A percentile compares a stretch with the other conserved stretches of the same genome.
These are phyloP conservation scores for Colaptes auratus DNA, from an alignment of 2,113 vertebrate species.

Conservation along the genomic window DNA sequence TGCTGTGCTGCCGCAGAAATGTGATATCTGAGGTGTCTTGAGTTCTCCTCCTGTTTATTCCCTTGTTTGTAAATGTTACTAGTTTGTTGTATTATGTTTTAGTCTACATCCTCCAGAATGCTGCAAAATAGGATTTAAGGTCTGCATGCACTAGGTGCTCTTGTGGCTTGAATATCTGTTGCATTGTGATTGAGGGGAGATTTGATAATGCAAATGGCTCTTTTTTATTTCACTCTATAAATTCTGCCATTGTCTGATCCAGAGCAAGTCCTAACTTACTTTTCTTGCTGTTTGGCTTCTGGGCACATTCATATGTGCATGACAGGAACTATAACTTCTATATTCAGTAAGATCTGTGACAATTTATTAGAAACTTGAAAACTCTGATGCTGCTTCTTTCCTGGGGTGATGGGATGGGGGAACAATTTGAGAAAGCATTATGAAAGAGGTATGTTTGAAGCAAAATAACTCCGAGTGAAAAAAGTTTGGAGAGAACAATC, in stretches of 20 bases:
- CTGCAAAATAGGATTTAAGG: not conserved
- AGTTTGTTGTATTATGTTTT: not conserved
- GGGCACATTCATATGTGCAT: not conserved
- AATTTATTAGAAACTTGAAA: not conserved
- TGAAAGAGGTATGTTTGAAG: not conserved
- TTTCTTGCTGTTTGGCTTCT: not conserved
- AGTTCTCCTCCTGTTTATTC: not conserved
- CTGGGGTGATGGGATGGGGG: not conserved
- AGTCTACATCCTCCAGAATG: not conserved
- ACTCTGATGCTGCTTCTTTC: not conserved
- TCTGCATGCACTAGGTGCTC: not conserved
- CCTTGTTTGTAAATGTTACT: not conserved
- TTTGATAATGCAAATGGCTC: not conserved
- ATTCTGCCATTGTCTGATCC: not conserved
- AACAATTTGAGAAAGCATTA: not conserved
- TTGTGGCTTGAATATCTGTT: not conserved
- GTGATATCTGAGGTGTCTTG: accelerated
- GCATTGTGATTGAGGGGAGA: not conserved
- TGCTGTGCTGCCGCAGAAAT: not conserved
- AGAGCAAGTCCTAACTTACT: not conserved
- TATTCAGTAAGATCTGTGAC: not conserved
- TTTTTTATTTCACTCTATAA: not conserved
- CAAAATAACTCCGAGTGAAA: not conserved
- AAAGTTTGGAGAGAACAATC: not conserved
- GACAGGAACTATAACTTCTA: not conserved